A percentile compares a stretch with the other conserved stretches of the same genome.
Conservation (phyloP, 1,140 invertebrate genomes). For the Aleiodes sp. region DNA sequence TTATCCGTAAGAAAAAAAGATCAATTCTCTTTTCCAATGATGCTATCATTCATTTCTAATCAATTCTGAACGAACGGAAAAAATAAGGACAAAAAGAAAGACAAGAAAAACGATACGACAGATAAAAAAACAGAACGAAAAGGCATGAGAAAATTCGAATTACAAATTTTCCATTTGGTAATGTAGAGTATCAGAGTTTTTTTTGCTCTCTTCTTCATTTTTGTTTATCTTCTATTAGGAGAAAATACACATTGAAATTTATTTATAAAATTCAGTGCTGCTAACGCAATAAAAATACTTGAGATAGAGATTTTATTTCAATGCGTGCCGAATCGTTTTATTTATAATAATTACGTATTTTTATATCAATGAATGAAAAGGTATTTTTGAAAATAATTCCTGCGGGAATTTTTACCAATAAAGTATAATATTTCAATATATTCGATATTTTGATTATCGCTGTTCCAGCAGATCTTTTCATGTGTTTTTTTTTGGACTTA, state of each 20-base stretch:
- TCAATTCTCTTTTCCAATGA: no score
- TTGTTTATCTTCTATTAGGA: background rate
- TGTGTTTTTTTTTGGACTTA: no score
- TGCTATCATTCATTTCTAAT: no score
- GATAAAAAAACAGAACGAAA: constrained; percentile 11
- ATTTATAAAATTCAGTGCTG: constrained; percentile 8
- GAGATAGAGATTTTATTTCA: background rate
- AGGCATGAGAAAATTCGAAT: constrained; percentile 7
- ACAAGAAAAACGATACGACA: constrained; percentile 1
- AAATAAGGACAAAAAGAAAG: background rate
- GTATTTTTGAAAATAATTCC: no score
- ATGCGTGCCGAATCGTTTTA: background rate
- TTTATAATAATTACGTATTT: background rate
- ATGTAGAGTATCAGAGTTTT: background rate
- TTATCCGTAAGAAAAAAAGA: no score
- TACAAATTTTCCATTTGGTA: constrained; percentile 7
- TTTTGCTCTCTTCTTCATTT: background rate
- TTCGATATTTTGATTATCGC: no score
- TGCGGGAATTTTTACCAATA: no score
- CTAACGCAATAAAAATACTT: background rate
- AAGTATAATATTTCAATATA: no score
- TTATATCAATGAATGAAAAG: no score
- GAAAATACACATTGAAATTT: background rate
- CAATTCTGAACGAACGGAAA: background rate
- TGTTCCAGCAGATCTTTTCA: no score